These are phyloP conservation scores for Percina caprodes DNA, from an alignment of 2,113 vertebrate species.

Conservation along the genomic window DNA sequence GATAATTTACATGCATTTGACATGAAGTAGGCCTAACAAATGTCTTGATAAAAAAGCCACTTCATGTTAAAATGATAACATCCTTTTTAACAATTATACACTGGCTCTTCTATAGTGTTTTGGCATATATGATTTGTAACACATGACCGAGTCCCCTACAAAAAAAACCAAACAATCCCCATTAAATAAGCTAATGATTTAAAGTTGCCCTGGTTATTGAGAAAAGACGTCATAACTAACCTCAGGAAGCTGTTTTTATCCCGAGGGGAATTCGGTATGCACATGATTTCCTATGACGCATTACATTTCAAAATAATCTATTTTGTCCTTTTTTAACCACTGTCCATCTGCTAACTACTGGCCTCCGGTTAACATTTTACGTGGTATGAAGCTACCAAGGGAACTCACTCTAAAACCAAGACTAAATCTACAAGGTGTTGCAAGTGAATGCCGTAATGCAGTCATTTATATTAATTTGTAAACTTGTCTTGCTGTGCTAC, in stretches of 20 bases:
- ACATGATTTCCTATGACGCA: background rate
- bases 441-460: background rate
- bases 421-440: background rate
- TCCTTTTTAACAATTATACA: background rate
- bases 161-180: background rate
- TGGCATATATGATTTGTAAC: too few species aligned
- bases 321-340: background rate
- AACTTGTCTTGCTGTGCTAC: background rate
- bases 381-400: background rate
- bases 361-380: background rate
- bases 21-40: background rate
- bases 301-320: background rate
- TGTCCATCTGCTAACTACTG: background rate
- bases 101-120: slow-evolving; percentile 5
- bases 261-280: background rate
- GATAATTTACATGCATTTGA: background rate
- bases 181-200: slow-evolving; percentile 2
- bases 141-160: background rate
- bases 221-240: rapidly evolving
- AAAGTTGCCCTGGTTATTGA: background rate
- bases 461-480: background rate
- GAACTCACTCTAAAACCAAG: background rate
- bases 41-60: background rate
- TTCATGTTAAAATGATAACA: background rate
- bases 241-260: background rate